phyloP scores from a whole-genome alignment of 2,888 invertebrate species.

The Mesorhabditis sp. region DNA sequence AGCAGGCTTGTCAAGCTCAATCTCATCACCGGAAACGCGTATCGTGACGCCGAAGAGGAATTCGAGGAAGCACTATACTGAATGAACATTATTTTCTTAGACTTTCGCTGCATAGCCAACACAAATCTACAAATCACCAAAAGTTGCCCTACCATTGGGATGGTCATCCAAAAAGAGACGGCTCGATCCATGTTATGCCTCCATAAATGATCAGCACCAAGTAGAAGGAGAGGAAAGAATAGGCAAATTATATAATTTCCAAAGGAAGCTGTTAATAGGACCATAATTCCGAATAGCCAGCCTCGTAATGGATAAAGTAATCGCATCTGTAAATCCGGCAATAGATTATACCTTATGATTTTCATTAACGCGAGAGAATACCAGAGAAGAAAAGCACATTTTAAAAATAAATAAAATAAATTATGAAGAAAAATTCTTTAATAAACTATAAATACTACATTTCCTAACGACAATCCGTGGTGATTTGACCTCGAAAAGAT shows the following conservation, averaged over 20 bases:
- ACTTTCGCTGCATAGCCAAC: background rate
- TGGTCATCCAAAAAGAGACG: conserved; percentile 55
- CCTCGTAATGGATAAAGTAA: conserved; percentile 37
- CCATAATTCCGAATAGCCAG: conserved; percentile 40
- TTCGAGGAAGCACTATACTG: conserved; percentile 51
- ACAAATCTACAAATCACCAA: background rate
- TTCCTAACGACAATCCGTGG: too few relatives aligned
- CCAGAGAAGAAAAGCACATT: too few relatives aligned
- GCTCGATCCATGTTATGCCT: conserved; percentile 52
- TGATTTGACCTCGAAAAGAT: too few relatives aligned
- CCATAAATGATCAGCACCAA: conserved; percentile 44
- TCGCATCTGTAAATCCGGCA: background rate
- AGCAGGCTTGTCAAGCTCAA: conserved; percentile 68
- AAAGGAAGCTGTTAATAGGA: conserved; percentile 38
- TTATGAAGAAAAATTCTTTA: too few relatives aligned
- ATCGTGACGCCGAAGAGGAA: conserved; percentile 49
- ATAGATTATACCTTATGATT: background rate
- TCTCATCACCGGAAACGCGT: conserved; percentile 50
- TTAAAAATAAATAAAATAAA: too few relatives aligned
- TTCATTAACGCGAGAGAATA: too few relatives aligned
- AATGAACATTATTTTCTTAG: background rate
- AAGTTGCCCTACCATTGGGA: conserved; percentile 47
- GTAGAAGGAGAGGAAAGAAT: conserved; percentile 42
- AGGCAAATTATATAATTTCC: conserved; percentile 54
- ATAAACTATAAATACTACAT: too few relatives aligned